phyloP scores from a whole-genome alignment of 2,113 vertebrate species.

The Rallus limicola region DNA sequence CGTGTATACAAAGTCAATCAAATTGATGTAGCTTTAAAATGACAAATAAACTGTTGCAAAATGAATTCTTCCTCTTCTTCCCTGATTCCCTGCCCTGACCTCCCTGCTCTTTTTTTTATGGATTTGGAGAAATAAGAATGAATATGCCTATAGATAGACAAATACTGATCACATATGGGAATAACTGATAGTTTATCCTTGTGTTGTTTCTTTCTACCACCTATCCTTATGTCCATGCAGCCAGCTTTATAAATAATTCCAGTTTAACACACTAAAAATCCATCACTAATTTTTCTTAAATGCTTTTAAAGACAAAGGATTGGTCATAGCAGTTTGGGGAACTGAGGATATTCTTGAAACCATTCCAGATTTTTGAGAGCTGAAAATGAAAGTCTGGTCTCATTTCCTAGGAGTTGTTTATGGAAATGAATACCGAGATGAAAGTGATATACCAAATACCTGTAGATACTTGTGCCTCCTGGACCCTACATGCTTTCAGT shows the following conservation, averaged over 20 bases:
- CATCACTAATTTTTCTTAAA: slow-evolving; percentile 23
- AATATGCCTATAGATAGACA: neutral
- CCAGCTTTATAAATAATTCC: neutral
- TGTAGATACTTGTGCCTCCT: slow-evolving; percentile 45
- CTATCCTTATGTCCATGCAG: neutral
- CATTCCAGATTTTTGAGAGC: slow-evolving; percentile 12
- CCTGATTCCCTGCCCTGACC: neutral
- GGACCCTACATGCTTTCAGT: neutral
- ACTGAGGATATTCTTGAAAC: slow-evolving; percentile 38
- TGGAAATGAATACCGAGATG: slow-evolving; percentile 21
- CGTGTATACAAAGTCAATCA: neutral
- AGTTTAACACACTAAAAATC: neutral
- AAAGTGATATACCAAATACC: slow-evolving; percentile 8
- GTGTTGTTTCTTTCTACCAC: neutral
- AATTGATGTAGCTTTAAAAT: neutral
- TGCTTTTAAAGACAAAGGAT: slow-evolving; percentile 9
- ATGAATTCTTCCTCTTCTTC: neutral
- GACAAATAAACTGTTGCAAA: neutral
- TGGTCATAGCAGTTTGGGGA: neutral
- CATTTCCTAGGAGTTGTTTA: slow-evolving; percentile 19
- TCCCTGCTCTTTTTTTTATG: neutral
- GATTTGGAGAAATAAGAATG: neutral
- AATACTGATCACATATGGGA: neutral
- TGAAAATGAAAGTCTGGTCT: neutral
- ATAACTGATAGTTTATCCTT: neutral